A percentile compares a stretch with the other conserved stretches of the same genome.
Conservation (phyloP, 2,797 vertebrate genomes). For the Pogonophryne albipinna region DNA sequence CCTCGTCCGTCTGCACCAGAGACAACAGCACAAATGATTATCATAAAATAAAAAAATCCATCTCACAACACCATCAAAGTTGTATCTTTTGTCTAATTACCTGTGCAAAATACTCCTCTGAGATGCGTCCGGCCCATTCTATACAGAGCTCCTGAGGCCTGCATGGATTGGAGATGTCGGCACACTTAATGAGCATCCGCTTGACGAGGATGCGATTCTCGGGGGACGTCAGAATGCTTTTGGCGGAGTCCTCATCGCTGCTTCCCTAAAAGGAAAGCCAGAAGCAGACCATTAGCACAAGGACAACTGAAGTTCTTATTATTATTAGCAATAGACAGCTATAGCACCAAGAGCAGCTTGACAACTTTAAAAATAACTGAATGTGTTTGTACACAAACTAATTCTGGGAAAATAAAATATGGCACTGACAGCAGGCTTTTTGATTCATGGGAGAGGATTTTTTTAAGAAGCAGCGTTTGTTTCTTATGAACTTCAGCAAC, state of each 20-base stretch:
- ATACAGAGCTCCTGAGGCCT: constrained; percentile 92
- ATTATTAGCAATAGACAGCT: constrained; percentile 4
- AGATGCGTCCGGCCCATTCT: constrained; percentile 97
- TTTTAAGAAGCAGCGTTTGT: neutral
- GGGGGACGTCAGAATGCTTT: constrained; percentile 88
- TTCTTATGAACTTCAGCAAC: constrained; percentile 8
- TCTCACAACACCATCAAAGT: neutral
- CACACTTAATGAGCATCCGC: constrained; percentile 97
- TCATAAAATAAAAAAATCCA: constrained; percentile 14
- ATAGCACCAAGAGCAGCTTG: constrained; percentile 9
- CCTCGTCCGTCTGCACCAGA: constrained; percentile 93
- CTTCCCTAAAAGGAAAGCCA: constrained; percentile 74
- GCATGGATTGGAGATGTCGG: constrained; percentile 97
- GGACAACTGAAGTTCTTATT: constrained; percentile 7
- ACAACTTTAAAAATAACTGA: constrained; percentile 32
- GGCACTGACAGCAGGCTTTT: constrained; percentile 4
- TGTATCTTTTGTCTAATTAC: constrained; percentile 71
- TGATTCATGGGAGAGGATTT: constrained; percentile 1
- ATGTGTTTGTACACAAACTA: constrained; percentile 14
- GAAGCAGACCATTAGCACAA: constrained; percentile 36
- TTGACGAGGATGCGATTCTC: constrained; percentile 96
- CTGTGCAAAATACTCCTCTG: constrained; percentile 98
- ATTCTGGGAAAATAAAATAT: neutral
- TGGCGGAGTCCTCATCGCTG: constrained; percentile 86
- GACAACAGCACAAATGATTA: constrained; percentile 39